Evolutionary conservation across 2,113 vertebrate species (phyloP), one percentile per base, ranked within the genome.

Genomic region (Ptychochromis oligacanthus): DNA sequence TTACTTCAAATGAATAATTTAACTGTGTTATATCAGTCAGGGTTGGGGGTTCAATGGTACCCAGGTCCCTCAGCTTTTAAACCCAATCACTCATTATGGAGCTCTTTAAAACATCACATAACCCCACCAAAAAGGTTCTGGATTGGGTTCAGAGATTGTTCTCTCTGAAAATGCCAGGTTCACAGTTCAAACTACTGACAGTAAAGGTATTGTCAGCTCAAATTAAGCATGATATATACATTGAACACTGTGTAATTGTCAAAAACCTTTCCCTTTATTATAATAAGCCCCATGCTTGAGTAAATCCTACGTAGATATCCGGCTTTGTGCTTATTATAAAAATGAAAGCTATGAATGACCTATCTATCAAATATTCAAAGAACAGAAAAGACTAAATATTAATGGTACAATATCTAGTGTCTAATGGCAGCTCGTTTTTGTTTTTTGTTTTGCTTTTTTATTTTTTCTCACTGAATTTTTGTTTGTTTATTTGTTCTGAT

Each of bases 1-100:
- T 95, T 94, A 94, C 94, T 95, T 94, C 91, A 94, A 92, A 92
- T 95, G 93, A 95, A 95, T 95, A 94, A 95, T 94, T 94, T 88
- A 95, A 86, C 87, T 91, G 65, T 91, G 92, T 94, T 95, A 93
- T 93, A 95, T 93, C 91, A 93, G 91, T 91, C 82, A 83, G 90
- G 84, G 88, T 90, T 90, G 87, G 89, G 83, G 84, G 91, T 92
- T 91, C 88, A 84, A 55, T 80, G 81, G 86, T 81, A 90, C 86
- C 91, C 83, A 74, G 84, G 87, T 92, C 93, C 89, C 89, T 84
- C 75, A 87, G 87, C 88, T 93, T 94, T 89, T 91, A 93, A 94
- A 93, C 87, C 85, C 89, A 89, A 82, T 90, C 87, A 86, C 81
- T 92, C 80, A 91, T 92, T 90, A 94, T 85, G 83, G 89, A 67